phyloP scores from a whole-genome alignment of 37 sponge, comb jelly and placozoan species.

The Ephydatia muelleri region DNA sequence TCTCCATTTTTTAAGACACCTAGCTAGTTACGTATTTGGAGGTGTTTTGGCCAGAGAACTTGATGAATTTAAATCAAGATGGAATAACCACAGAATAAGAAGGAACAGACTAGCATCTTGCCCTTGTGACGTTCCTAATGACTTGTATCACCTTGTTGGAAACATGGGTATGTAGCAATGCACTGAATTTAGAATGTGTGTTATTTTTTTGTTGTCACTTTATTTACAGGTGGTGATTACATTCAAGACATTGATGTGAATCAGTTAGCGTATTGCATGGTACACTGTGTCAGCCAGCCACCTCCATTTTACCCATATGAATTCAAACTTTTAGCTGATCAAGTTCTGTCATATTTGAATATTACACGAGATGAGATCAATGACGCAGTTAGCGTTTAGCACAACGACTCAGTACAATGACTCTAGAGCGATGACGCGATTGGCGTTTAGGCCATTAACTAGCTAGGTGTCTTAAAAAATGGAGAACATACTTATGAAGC shows the following conservation, averaged over 20 bases:
- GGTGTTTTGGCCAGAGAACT: slow-evolving; percentile 21
- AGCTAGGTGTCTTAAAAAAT: no score
- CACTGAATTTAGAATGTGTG: not conserved
- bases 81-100: slow-evolving; percentile 46
- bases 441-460: no score
- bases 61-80: slow-evolving; percentile 24
- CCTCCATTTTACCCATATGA: slow-evolving; percentile 30
- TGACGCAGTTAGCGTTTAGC: no score
- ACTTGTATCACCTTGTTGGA: slow-evolving; percentile 33
- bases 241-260: slow-evolving; percentile 17
- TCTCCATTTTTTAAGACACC: no score
- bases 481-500: no score
- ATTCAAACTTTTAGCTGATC: slow-evolving; percentile 28
- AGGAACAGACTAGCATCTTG: not conserved
- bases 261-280: slow-evolving; percentile 23
- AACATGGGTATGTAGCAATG: slow-evolving; percentile 9
- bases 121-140: slow-evolving; percentile 32
- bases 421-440: no score
- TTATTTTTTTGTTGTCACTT: not conserved
- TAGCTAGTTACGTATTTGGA: no score
- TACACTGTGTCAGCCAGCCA: not conserved
- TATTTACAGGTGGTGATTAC: slow-evolving; percentile 18
- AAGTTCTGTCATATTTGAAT: not conserved
- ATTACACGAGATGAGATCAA: slow-evolving; percentile 1
- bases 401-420: no score